These are phyloP conservation scores for Ammodramus savannarum DNA, from an alignment of 2,113 vertebrate species.

Conservation along the genomic window DNA sequence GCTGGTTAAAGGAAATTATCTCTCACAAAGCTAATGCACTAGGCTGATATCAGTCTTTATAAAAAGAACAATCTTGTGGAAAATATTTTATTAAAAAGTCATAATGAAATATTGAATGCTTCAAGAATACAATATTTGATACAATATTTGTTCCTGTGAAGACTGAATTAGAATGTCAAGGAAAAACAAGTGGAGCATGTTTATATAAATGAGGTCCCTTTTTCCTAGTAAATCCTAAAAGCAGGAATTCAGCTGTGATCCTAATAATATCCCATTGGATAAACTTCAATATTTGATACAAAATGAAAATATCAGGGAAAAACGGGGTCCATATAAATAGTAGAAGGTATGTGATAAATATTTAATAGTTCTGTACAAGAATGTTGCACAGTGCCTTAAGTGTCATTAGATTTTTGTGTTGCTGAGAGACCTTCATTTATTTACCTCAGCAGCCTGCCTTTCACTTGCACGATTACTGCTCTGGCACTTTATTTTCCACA, in stretches of 20 bases:
- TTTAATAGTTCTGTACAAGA: background rate
- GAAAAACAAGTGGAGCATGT: background rate
- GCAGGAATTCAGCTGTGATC: background rate
- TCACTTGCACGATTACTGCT: background rate
- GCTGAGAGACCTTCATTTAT: background rate
- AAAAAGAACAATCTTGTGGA: background rate
- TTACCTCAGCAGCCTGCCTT: background rate
- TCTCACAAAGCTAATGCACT: background rate
- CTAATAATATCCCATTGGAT: background rate
- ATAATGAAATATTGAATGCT: background rate
- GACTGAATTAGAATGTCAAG: background rate
- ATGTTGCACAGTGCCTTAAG: background rate
- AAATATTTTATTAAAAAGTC: background rate
- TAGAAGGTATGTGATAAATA: background rate
- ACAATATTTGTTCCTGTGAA: background rate
- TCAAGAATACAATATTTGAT: background rate
- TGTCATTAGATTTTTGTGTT: background rate
- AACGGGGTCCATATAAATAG: background rate
- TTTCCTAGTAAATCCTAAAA: background rate
- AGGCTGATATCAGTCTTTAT: background rate
- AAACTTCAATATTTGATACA: background rate
- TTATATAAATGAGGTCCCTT: background rate
- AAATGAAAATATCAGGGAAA: background rate
- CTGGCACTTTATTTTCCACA: background rate
- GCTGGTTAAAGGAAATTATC: background rate